Evolutionary conservation across 2,888 invertebrate species (phyloP), one percentile per base, ranked within the genome.

Genomic region (Cephus rjabovi): DNA sequence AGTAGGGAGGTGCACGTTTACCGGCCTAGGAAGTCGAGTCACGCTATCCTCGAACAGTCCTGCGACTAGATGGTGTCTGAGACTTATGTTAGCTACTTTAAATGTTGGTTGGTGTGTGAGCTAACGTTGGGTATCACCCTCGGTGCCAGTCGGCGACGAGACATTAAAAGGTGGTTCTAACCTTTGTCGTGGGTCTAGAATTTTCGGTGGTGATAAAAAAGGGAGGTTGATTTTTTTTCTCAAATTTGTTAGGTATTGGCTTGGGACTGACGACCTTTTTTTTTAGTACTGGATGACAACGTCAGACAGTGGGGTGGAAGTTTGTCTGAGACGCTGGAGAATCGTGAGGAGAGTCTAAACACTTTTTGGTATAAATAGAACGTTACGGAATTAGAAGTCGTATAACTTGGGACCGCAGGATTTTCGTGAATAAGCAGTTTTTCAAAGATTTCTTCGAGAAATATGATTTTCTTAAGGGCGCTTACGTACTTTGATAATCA

Each of bases 121-220:
- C 2, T 74, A 74, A 56, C 56, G 15, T 37, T 77, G 79, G 82
- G 89, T 90, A 89, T 89, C 89, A 89, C 88, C 87, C 88, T 88
- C 87, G 88, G 89, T 91, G 89, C 90, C 91, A 91, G 90, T 87
- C 89, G 83, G 90, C 88, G 85, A 83, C 74, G 78, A 86, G 85
- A 85, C 85, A 86, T 88, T 87, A 85, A 87, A 86, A 86, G 83
- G 23, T 56, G 56, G 23, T 23, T 56, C 56, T 56, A 56, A 23
- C 56, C 56, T 23, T 56, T 56, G 56, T 56, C 56, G 23, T 9
- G 56, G 56, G 23, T 56, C 23, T 56, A 23, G 23, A 56, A 56
- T 23, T 56, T 56, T 15, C 23, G 56, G 9, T 9, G 56, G 23
- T 23, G 23, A 56, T 56, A 23, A 23, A 56, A 56, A 56, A 56